A percentile compares a stretch with the other conserved stretches of the same genome.
These are phyloP conservation scores for Cataglyphis altisquamis DNA, from an alignment of 2,888 invertebrate species.

Conservation along the genomic window DNA sequence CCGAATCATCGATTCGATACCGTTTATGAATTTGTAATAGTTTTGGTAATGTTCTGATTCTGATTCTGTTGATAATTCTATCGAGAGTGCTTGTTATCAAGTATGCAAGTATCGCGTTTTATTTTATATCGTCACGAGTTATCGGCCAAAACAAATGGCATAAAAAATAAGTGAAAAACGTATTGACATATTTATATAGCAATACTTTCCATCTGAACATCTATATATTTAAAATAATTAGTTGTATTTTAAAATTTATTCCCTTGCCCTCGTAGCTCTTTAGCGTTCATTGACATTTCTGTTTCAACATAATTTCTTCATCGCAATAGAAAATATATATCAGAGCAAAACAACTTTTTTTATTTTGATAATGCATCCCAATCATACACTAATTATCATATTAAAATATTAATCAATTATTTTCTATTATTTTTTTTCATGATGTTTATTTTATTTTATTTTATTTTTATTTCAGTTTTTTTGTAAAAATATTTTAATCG, in stretches of 20 bases:
- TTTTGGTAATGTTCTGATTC: background rate
- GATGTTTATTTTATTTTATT: no score
- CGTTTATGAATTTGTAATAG: slow-evolving; percentile 23
- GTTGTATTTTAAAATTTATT: background rate
- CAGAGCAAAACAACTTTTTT: background rate
- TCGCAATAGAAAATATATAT: background rate
- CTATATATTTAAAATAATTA: background rate
- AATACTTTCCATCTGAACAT: background rate
- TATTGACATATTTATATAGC: background rate
- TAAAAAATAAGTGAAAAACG: background rate
- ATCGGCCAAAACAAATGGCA: background rate
- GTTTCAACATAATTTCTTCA: background rate
- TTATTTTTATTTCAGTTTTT: no score
- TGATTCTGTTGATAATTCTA: background rate
- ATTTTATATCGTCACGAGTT: background rate
- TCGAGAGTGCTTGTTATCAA: background rate
- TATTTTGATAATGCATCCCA: background rate
- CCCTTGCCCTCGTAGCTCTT: background rate
- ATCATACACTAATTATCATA: background rate
- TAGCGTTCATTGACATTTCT: background rate
- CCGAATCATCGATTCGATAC: slow-evolving; percentile 4
- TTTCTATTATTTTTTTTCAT: background rate
- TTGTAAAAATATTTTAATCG: background rate
- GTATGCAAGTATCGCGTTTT: background rate
- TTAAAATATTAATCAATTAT: background rate